Conservation (phyloP, 37 sponge, comb jelly and placozoan species). For the Crambe crambe region DNA sequence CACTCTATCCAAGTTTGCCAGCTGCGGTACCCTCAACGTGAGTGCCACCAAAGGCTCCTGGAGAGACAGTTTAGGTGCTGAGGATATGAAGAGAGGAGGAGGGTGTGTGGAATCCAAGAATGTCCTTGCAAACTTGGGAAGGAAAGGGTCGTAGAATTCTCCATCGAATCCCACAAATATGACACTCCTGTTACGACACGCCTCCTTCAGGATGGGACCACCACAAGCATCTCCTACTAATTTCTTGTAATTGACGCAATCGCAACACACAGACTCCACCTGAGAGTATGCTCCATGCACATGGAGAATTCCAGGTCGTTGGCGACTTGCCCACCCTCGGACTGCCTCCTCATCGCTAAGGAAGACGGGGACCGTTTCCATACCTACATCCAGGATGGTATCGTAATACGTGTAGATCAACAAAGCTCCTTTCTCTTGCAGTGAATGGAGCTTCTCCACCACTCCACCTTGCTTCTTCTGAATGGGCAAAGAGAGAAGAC, state of each 20-base stretch:
- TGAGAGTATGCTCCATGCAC: constrained; percentile 36
- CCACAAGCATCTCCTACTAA: constrained; percentile 18
- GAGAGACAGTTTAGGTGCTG: background rate
- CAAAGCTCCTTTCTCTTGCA: constrained; percentile 31
- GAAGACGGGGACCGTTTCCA: constrained; percentile 20
- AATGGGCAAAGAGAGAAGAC: constrained; percentile 14
- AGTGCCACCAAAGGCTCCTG: constrained; percentile 30
- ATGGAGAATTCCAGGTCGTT: constrained; percentile 39
- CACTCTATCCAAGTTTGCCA: constrained; percentile 13
- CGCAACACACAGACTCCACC: constrained; percentile 21
- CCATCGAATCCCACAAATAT: constrained; percentile 53
- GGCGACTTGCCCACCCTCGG: constrained; percentile 20
- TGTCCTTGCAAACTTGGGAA: constrained; percentile 40
- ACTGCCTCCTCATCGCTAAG: constrained; percentile 41
- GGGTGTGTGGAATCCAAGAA: constrained; percentile 7
- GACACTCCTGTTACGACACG: constrained; percentile 31
- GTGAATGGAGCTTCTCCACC: constrained; percentile 17
- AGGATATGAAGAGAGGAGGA: constrained; percentile 6
- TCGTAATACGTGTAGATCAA: constrained; percentile 57
- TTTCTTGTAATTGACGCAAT: constrained; percentile 35
- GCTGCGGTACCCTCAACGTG: constrained; percentile 5
- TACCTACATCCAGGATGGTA: constrained; percentile 21
- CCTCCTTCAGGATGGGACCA: constrained; percentile 21
- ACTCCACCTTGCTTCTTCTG: background rate
- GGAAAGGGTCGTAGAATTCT: constrained; percentile 41